Evolutionary conservation across 2,888 invertebrate species (phyloP).

Genomic region (Drosophila birchii): DNA sequence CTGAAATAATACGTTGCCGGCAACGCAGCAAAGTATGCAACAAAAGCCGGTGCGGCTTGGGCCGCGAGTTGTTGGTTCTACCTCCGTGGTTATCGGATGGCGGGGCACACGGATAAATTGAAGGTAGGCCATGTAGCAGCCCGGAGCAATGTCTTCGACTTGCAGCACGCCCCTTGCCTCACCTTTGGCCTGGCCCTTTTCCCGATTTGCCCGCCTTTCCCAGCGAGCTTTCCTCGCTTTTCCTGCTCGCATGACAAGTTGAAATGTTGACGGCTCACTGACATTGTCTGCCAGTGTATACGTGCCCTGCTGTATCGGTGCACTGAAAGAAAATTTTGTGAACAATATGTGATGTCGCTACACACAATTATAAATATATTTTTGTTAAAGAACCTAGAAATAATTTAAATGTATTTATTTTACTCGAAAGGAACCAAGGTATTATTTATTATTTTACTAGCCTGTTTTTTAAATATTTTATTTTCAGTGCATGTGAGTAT

Average conservation of each 20-base stretch:
- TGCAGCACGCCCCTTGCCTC: constrained; percentile 20
- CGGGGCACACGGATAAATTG: constrained; percentile 69
- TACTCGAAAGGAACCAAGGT: too few species aligned
- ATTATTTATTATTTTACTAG: too few species aligned
- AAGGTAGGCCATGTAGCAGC: constrained; percentile 63
- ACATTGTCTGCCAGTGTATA: constrained; percentile 54
- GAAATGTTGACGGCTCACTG: constrained; percentile 78
- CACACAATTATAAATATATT: background rate
- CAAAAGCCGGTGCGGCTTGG: constrained; percentile 46
- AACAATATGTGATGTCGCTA: accelerated
- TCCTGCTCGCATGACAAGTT: constrained; percentile 74
- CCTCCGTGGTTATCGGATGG: constrained; percentile 55
- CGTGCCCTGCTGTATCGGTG: constrained; percentile 23
- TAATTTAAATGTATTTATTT: background rate
- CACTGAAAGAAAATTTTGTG: background rate
- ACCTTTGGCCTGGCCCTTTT: constrained; percentile 21
- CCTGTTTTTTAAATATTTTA: background rate
- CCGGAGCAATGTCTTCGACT: constrained; percentile 59
- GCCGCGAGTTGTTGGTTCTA: background rate
- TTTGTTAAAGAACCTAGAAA: background rate
- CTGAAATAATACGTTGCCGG: constrained; percentile 74
- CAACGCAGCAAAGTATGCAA: constrained; percentile 66
- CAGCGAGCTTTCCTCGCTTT: constrained; percentile 26
- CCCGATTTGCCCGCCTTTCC: constrained; percentile 8
- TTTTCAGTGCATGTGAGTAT: constrained; percentile 18